Conservation (phyloP, 2,888 invertebrate genomes). For the Strigamia maritima region DNA sequence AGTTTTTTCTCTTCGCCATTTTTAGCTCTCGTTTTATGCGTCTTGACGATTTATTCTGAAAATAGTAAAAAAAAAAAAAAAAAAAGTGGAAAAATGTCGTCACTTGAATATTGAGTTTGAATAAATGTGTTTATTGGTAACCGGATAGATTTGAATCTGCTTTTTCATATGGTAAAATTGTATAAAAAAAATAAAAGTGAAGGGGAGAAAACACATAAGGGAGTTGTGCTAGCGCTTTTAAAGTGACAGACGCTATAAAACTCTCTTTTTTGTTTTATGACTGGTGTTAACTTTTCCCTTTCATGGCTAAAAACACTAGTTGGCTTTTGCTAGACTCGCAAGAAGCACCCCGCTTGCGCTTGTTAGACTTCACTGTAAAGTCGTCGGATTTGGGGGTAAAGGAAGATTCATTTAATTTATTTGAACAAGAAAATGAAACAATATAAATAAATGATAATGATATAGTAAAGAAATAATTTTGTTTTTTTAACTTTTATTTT, state of each 20-base stretch:
- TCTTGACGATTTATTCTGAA: not conserved
- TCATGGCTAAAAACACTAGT: not conserved
- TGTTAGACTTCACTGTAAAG: conserved; percentile 12
- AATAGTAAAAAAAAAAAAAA: no score
- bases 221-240: not conserved
- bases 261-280: conserved; percentile 17
- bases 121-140: no score
- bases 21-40: not conserved
- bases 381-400: not conserved
- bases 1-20: not conserved
- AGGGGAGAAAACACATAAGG: not conserved
- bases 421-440: not conserved
- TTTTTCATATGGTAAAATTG: not conserved
- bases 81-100: not conserved
- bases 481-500: no score
- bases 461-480: no score
- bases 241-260: conserved; percentile 1
- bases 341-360: conserved; percentile 22
- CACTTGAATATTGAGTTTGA: not conserved
- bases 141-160: not conserved
- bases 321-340: not conserved
- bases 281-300: conserved; percentile 15
- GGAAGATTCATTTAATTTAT: not conserved
- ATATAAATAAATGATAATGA: no score
- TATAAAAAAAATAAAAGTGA: not conserved